Evolutionary conservation across 2,113 vertebrate genomes (phyloP), one percentile per base, ranked within the genome.

Genomic region (Anarhynchus alexandrinus): DNA sequence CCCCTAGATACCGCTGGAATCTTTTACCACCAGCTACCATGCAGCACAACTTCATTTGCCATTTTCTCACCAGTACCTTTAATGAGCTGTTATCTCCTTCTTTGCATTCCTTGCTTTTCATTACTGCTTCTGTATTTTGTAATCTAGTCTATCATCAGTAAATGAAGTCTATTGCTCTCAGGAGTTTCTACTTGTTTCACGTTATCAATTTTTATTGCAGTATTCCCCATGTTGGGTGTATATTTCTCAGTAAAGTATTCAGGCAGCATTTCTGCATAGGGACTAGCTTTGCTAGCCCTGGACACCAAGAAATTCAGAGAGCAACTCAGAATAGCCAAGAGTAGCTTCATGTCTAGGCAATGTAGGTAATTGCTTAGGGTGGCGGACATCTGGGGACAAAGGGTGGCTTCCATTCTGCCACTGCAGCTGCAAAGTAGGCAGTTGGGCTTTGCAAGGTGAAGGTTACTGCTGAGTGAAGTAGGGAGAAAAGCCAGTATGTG

Each of bases 211-310:
- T 94, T 88, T 81, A 93, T 45, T 74, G 59, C 34, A 85, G 21
- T 40, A 86, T 79, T 96, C 92, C 65, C 78, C 27, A 8, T 29
- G 38, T 18, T 96, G 78, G 25, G n/a, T 91, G 89, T 83, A 42
- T 92, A 87, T 81, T 90, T 79, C 52, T 52, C 34, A 90, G 80
- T 88, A 93, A 95, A 96, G 76, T 80, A 94, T 90, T 95, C 90
- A 92, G 90, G 42, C 52, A 69, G 10, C 51, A 62, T 94, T 95
- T 94, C 94, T 96, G 25, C 30, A 27, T 9, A 45, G 51, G 17
- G 6, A 59, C 12, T 59, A 87, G 29, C 29, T 59, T 5, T 7
- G 9, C 25, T 55, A 82, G 19, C n/a, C 17, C 8, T 42, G 52
- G 21, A 36, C 65, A 67, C 15, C 19, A 49, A 78, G 40, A 73